Evolutionary conservation across 2,797 vertebrate genomes (phyloP).

Genomic region (Rallus crepitans): DNA sequence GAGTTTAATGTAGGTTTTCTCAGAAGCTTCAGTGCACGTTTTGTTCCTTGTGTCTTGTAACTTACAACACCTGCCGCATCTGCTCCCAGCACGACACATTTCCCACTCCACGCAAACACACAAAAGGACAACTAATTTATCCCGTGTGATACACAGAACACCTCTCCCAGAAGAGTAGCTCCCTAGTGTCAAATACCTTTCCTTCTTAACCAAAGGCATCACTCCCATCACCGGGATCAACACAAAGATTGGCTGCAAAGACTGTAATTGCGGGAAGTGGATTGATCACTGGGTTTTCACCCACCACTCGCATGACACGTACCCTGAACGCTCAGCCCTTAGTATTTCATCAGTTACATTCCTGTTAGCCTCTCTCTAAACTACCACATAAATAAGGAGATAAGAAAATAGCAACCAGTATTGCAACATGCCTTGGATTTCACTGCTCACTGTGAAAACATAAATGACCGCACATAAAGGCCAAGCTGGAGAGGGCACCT

Average conservation of each 20-base stretch:
- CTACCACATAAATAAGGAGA: background rate
- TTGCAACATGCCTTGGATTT: background rate
- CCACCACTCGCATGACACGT: fast-evolving
- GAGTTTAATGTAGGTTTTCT: background rate
- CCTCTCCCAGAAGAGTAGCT: background rate
- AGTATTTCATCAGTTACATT: background rate
- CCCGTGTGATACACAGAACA: background rate
- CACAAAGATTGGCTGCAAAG: background rate
- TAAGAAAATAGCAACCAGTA: background rate
- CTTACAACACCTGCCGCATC: background rate
- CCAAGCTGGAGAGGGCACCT: background rate
- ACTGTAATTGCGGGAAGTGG: background rate
- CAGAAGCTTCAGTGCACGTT: background rate
- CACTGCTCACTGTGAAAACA: constrained; percentile 5
- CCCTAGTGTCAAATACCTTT: background rate
- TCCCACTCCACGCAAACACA: background rate
- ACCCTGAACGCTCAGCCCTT: background rate
- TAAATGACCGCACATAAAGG: background rate
- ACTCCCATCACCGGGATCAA: background rate
- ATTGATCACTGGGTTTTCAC: background rate
- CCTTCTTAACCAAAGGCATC: background rate
- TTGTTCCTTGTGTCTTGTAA: background rate
- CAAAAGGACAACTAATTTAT: background rate
- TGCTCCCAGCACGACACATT: background rate
- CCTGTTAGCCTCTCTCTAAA: background rate